Evolutionary conservation across 1,140 invertebrate species (phyloP).

Genomic region (Coelopa frigida): DNA sequence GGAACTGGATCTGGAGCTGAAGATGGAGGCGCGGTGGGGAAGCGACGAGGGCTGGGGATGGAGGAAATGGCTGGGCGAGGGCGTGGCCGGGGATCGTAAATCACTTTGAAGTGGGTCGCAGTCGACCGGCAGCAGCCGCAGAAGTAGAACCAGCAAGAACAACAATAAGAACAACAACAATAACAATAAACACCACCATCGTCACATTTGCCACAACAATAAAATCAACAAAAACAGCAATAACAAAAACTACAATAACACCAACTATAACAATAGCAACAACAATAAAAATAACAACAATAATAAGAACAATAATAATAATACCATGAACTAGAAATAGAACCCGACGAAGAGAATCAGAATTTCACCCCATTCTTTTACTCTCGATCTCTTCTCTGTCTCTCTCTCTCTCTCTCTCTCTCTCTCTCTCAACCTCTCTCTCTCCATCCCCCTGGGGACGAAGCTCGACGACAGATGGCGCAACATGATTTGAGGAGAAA

Average conservation of each 20-base stretch:
- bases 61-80: conserved; percentile 37
- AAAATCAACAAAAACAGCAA: conserved; percentile 4
- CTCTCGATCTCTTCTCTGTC: no score
- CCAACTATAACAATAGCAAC: conserved; percentile 18
- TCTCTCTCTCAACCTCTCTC: no score
- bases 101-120: conserved; percentile 45
- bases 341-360: no score
- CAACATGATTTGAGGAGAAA: no score
- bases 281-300: conserved; percentile 2
- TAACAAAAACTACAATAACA: conserved; percentile 9
- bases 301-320: conserved; percentile 9
- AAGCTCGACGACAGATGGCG: no score
- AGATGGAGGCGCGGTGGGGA: no score
- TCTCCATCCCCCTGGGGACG: no score
- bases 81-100: conserved; percentile 43
- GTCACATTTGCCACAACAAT: conserved; percentile 13
- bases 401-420: no score
- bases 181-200: conserved; percentile 17
- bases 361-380: no score
- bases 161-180: conserved; percentile 8
- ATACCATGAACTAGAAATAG: no score
- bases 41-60: no score
- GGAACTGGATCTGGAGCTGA: no score
- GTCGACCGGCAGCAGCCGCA: conserved; percentile 34
- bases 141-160: conserved; percentile 5